These are phyloP conservation scores for Puntigrus tetrazona DNA, from an alignment of 2,113 vertebrate genomes.

Conservation along the genomic window DNA sequence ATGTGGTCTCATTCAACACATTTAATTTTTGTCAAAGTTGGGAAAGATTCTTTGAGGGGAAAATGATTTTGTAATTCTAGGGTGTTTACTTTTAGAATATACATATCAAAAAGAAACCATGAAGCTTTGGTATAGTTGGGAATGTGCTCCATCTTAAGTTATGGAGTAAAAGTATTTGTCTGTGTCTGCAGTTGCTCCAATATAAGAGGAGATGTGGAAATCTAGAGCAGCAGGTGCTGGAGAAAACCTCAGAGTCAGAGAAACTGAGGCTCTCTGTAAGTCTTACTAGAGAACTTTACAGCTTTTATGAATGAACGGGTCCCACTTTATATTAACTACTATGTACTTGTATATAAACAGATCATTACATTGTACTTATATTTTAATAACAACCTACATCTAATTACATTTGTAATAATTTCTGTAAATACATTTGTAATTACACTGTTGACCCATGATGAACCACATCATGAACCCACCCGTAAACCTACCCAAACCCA, in stretches of 20 bases:
- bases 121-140: neutral
- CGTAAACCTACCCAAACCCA: too few species aligned
- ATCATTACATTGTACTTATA: too few species aligned
- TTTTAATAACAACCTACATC: too few species aligned
- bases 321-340: too few species aligned
- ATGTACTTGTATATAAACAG: too few species aligned
- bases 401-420: too few species aligned
- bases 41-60: neutral
- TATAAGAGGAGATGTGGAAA: conserved; percentile 78
- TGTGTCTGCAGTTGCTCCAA: conserved; percentile 73
- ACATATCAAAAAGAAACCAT: neutral
- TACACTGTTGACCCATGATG: too few species aligned
- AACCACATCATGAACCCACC: too few species aligned
- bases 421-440: too few species aligned
- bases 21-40: neutral
- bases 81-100: neutral
- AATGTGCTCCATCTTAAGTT: conserved; percentile 12
- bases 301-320: too few species aligned
- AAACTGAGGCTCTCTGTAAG: conserved; percentile 72
- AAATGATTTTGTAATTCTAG: neutral
- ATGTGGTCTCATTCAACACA: neutral
- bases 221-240: conserved; percentile 71
- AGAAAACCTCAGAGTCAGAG: conserved; percentile 70
- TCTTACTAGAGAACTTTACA: neutral
- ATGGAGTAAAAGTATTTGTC: neutral